Conservation (phyloP, 2,113 vertebrate species). For the Erythrolamprus reginae region DNA sequence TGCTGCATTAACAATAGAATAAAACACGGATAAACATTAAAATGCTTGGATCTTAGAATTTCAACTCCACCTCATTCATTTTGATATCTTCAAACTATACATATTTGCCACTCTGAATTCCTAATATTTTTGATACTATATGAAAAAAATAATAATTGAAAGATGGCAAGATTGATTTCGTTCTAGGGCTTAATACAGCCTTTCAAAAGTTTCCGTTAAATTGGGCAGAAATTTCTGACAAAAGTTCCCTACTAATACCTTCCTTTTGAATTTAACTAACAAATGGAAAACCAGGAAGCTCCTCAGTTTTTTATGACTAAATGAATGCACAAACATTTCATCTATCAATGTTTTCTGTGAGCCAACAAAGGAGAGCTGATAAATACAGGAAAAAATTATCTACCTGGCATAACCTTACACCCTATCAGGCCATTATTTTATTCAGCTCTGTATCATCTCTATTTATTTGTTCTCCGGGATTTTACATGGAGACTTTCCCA, state of each 20-base stretch:
- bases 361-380: not conserved
- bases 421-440: not conserved
- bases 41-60: slow-evolving; percentile 26
- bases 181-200: not conserved
- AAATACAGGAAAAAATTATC: not conserved
- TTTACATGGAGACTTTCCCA: not conserved
- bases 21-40: slow-evolving; percentile 45
- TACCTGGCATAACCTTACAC: not conserved
- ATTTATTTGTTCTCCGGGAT: not conserved
- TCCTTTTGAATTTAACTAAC: not conserved
- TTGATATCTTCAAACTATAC: slow-evolving; percentile 21
- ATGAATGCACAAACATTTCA: not conserved
- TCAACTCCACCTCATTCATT: slow-evolving; percentile 39
- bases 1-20: slow-evolving; percentile 29
- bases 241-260: not conserved
- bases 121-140: slow-evolving; percentile 6
- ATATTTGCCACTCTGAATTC: slow-evolving; percentile 22
- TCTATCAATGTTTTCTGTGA: not conserved
- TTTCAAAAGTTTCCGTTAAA: not conserved
- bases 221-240: not conserved
- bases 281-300: not conserved
- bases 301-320: not conserved
- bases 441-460: not conserved
- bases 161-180: not conserved
- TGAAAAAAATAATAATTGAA: not conserved